Percentiles rank a stretch among this genome's conserved stretches.
These are phyloP conservation scores for Porites lobata DNA, from an alignment of 92 coral and sea anemone species.

Conservation along the genomic window DNA sequence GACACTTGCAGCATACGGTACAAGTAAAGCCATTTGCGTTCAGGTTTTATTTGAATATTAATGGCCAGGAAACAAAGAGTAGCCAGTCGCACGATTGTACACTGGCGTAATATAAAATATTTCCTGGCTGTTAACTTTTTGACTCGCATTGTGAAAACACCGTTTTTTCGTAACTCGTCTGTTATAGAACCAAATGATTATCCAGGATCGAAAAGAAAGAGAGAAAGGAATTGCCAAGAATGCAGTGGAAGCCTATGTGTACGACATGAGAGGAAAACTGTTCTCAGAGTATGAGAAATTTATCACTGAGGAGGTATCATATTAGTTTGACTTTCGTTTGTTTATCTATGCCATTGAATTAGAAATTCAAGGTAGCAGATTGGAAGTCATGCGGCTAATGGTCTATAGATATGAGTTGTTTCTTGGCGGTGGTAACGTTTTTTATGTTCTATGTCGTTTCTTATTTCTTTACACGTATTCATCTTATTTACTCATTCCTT, in stretches of 20 bases:
- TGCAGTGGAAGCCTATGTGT: slow-evolving; percentile 92
- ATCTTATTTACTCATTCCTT: background rate
- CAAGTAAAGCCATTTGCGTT: too few relatives aligned
- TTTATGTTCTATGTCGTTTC: too few relatives aligned
- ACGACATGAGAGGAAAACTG: slow-evolving; percentile 82
- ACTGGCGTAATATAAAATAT: too few relatives aligned
- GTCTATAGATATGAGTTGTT: too few relatives aligned
- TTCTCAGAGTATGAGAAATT: slow-evolving; percentile 74
- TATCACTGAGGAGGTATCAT: slow-evolving; percentile 78
- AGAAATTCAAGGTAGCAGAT: background rate
- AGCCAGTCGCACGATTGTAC: too few relatives aligned
- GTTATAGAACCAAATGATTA: slow-evolving; percentile 81
- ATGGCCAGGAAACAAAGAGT: too few relatives aligned
- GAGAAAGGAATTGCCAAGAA: slow-evolving; percentile 91
- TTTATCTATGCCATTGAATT: background rate
- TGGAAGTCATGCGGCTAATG: background rate
- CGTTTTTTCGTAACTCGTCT: background rate
- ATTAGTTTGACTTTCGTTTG: background rate
- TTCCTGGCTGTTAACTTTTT: too few relatives aligned
- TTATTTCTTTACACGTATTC: too few relatives aligned
- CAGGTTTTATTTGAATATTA: too few relatives aligned
- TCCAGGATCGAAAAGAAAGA: slow-evolving; percentile 88
- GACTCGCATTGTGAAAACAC: background rate
- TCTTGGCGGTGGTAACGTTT: too few relatives aligned
- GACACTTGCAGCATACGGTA: too few relatives aligned